Evolutionary conservation across 1,140 invertebrate genomes (phyloP).

Genomic region (Dendroctonus valens): DNA sequence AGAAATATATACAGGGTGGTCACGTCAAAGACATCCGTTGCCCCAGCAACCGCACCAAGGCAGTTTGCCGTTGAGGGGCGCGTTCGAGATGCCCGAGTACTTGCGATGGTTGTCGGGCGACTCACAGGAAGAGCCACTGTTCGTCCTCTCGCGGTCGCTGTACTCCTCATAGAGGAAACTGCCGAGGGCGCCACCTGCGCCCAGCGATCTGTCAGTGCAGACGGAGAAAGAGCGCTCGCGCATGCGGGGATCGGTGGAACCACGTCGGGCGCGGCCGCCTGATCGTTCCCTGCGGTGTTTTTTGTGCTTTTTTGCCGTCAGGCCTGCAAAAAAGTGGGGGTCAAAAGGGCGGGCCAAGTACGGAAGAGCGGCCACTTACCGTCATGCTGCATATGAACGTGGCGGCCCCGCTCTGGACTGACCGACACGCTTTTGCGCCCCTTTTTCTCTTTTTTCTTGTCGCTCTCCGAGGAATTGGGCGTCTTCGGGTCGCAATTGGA

Average conservation of each 20-base stretch:
- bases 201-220: conserved; percentile 45
- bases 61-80: conserved; percentile 61
- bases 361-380: conserved; percentile 16
- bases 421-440: conserved; percentile 42
- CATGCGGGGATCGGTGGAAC: conserved; percentile 35
- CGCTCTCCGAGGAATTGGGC: conserved; percentile 40
- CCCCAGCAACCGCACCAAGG: conserved; percentile 89
- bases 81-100: conserved; percentile 57
- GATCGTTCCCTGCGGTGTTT: conserved; percentile 36
- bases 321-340: conserved; percentile 12
- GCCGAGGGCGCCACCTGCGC: conserved; percentile 24
- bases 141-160: conserved; percentile 68
- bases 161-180: conserved; percentile 44
- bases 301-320: conserved; percentile 44
- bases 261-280: conserved; percentile 19
- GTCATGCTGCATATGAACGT: conserved; percentile 42
- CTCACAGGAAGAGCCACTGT: conserved; percentile 63
- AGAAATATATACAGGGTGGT: neutral
- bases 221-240: conserved; percentile 46
- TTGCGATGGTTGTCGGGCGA: conserved; percentile 54
- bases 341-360: neutral
- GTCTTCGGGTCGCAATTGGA: conserved; percentile 38
- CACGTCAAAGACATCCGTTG: conserved; percentile 70
- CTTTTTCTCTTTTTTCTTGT: conserved; percentile 36
- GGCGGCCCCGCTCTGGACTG: conserved; percentile 43